These are phyloP conservation scores for Hippopotamus amphibius DNA, from an alignment of 2,113 vertebrate species.

Conservation along the genomic window DNA sequence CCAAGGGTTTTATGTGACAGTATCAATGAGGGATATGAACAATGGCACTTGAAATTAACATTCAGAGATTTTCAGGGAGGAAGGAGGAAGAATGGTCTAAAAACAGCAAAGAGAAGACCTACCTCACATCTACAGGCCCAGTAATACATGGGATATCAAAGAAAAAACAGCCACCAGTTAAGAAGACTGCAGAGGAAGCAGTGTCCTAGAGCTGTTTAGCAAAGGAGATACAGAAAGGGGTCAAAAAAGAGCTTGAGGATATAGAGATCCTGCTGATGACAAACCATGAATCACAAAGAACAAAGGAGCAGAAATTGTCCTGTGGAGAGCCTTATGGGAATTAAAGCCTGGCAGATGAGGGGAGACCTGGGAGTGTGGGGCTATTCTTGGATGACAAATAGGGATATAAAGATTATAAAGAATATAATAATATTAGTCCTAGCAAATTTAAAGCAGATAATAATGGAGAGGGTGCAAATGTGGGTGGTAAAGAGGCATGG, in stretches of 20 bases:
- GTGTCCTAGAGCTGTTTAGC: not conserved
- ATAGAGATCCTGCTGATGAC: not conserved
- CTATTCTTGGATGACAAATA: not conserved
- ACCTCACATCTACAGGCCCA: not conserved
- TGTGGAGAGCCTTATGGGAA: not conserved
- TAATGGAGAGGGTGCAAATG: not conserved
- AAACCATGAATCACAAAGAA: not conserved
- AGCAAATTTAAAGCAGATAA: not conserved
- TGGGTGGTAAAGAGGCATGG: not conserved
- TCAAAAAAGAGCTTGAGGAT: not conserved
- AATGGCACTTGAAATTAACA: slow-evolving; percentile 5
- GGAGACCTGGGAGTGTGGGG: not conserved
- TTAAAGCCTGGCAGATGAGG: not conserved
- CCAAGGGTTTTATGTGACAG: not conserved
- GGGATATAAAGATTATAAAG: not conserved
- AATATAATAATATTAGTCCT: not conserved
- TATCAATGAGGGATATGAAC: not conserved
- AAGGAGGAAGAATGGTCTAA: not conserved
- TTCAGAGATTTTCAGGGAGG: not conserved
- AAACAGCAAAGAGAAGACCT: not conserved
- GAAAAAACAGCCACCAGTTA: not conserved
- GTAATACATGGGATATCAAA: not conserved
- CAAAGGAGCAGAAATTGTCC: not conserved
- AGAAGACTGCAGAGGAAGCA: not conserved
- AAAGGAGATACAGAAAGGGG: not conserved